Percentiles rank a stretch among this genome's conserved stretches.
These are phyloP conservation scores for Mesorhabditis sp. DNA, from an alignment of 2,888 invertebrate genomes.

Conservation along the genomic window DNA sequence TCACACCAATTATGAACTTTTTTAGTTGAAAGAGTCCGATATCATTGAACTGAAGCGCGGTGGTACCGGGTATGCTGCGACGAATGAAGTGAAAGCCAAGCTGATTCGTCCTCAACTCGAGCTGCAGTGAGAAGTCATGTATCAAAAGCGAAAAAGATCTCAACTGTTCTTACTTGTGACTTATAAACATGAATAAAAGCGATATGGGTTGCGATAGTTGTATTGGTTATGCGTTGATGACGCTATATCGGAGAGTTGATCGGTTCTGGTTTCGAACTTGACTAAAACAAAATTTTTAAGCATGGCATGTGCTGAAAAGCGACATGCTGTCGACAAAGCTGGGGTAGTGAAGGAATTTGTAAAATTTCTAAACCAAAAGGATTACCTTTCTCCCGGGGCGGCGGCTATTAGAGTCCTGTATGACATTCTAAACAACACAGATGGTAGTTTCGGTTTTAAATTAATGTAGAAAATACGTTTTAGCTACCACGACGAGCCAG, in stretches of 20 bases:
- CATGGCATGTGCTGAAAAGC: too few relatives aligned
- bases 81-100: constrained; percentile 53
- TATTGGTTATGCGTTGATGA: too few relatives aligned
- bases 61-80: constrained; percentile 64
- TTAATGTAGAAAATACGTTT: not conserved
- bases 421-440: not conserved
- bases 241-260: too few relatives aligned
- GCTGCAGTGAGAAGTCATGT: constrained; percentile 22
- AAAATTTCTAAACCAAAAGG: not conserved
- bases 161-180: too few relatives aligned
- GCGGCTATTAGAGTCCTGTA: not conserved
- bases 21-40: constrained; percentile 71
- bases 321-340: not conserved
- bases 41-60: constrained; percentile 90
- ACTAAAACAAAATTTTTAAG: too few relatives aligned
- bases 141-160: too few relatives aligned
- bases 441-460: not conserved
- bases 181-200: too few relatives aligned
- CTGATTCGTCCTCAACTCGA: constrained; percentile 49
- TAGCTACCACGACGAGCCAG: not conserved
- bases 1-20: not conserved
- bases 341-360: not conserved
- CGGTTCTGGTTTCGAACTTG: too few relatives aligned
- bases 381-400: not conserved
- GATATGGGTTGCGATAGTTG: too few relatives aligned